Base-by-base conservation (phyloP, 2,888 invertebrate genomes). In the Meliscaeva auricollis region DNA sequence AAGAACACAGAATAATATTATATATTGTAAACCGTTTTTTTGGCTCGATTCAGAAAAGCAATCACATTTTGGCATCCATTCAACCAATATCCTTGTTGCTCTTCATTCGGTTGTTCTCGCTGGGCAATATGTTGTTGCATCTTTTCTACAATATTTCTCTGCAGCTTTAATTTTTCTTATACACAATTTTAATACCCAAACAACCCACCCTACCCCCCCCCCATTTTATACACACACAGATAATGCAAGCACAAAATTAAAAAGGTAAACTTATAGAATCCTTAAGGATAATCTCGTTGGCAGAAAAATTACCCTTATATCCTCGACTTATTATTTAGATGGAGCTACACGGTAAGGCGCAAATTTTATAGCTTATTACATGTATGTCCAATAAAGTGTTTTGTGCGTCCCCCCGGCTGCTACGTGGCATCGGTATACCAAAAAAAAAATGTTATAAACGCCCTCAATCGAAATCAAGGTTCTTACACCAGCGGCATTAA, bases 311-410 rank as follows among this genome's bases (percentile, higher is more conserved):
- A 75, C 75, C 46, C 58, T 50, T 72, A 52, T 46, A 62, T 68
- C 11, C 48, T 70, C 56, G 60, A 41, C 56, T 69, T 69, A 44
- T 46, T 44, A 26, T 2, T 26, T 2, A 38, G 7, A 38, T 9
- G 9, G 5, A 9, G 35, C 9, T 13, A 38, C 38, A 9, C 74
- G 70, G 15, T 54, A 75, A 60, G 38, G 79, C 52, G 38, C 30
- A 79, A 79, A 83, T 74, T 74, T 83, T 78, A 83, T 83, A 22
- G 69, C 78, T 73, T 74, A 78, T 78, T 78, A 64, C 83, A 66
- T 84, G 83, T 79, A 79, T 75, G 79, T 58, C 66, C 58, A 79
- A 84, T 84, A 84, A 79, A 84, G 66, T 66, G 75, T 79, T 84
- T 75, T 64, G 50, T 26, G 20, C 11, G 38, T 2, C 58, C 74